Percentiles rank a stretch among this genome's conserved stretches.
Conservation (phyloP, 2,113 vertebrate genomes). For the Macrotis lagotis region DNA sequence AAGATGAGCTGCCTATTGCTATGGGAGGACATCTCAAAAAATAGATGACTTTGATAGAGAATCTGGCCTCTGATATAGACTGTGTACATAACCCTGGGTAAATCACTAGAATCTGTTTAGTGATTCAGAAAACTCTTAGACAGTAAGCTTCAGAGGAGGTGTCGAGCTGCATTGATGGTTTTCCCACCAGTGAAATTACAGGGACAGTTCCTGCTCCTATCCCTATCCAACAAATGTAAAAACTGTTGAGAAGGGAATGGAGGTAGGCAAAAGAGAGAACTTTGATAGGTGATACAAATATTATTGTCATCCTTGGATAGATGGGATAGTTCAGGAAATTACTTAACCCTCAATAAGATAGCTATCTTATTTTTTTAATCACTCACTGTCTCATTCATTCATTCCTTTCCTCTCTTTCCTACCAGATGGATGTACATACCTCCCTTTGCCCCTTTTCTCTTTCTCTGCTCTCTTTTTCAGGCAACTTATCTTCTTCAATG, state of each 20-base stretch:
- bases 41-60: too few species aligned
- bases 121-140: not conserved
- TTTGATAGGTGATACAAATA: too few species aligned
- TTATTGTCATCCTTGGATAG: not conserved
- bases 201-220: too few species aligned
- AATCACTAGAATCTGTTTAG: not conserved
- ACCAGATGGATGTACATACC: not conserved
- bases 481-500: not conserved
- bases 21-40: not conserved
- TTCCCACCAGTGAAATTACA: too few species aligned
- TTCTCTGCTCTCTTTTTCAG: rapidly evolving
- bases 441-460: not conserved
- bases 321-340: not conserved
- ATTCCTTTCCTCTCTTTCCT: not conserved
- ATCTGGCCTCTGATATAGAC: not conserved
- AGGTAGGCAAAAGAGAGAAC: too few species aligned
- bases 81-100: not conserved
- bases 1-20: not conserved
- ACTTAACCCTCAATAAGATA: not conserved
- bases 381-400: not conserved
- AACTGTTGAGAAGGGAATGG: too few species aligned
- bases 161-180: not conserved
- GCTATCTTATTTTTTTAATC: not conserved
- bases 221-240: not conserved
- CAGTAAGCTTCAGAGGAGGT: not conserved